Evolutionary conservation across 2,797 vertebrate genomes (phyloP), one percentile per base, ranked within the genome.

Genomic region (Tachyglossus aculeatus): DNA sequence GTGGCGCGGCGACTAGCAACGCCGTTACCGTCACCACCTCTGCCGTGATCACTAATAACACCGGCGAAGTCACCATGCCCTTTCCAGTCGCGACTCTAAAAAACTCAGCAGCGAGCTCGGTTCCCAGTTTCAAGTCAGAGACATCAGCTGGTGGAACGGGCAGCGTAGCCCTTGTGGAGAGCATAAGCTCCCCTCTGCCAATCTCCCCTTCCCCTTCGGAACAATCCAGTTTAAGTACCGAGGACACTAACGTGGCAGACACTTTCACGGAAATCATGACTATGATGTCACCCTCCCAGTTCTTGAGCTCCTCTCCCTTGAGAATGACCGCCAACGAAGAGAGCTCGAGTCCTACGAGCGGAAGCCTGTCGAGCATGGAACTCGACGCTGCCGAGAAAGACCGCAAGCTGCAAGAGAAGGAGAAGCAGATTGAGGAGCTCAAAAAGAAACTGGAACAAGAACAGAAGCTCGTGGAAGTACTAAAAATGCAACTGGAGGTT

Each of bases 401-500:
- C 81, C 94, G 95, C 67, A 96, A 94, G 60, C 94, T 99, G 36
- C 95, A 97, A 15, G 98, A 98, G 84, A 99, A 99, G 71, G 96
- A 99, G 85, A 94, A 94, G 38, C 98, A 98, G 90, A 99, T 99
- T 15, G 92, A 98, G 84, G 97, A 98, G 81, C 92, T 99, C 34
- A 98, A 95, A 88, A 92, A 94, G 57, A 97, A 97, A 91, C 93
- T 99, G 88, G 96, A 98, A 88, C 95, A 95, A 69, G 98, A 99
- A 87, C 97, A 98, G 83, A 96, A 93, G 77, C 92, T 99, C 16
- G 98, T 99, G 81, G 97, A 99, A 88, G 95, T 96, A 69, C 81
- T 99, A 63, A 99, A 98, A 87, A 95, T 96, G 95, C 97, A 98
- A 70, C 94, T 99, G 32, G 94, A 99, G 81, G 96, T 95, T 74